Evolutionary conservation across 2,797 vertebrate genomes (phyloP), one percentile per base, ranked within the genome.

Genomic region (Columba guinea): DNA sequence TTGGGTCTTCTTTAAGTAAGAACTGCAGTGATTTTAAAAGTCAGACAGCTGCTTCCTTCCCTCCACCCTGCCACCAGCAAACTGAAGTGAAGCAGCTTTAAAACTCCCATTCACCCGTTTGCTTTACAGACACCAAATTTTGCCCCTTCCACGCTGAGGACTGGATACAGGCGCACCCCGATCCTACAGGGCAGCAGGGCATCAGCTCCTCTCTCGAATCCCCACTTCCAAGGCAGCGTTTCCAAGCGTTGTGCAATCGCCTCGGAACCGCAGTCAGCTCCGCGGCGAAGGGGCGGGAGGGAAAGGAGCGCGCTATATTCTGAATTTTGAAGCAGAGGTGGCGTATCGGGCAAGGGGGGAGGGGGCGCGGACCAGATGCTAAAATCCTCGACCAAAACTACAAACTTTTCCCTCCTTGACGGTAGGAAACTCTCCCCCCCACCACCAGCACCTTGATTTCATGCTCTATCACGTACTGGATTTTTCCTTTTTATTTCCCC

Each of bases 301-400:
- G 67, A 71, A 46, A 46, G 55, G 68, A 92, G 69, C 41, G 69
- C 68, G 83, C 68, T 77, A 2, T 6, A 73, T 56, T 87, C 90
- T 2, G 24, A 77, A 51, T 73, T 85, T 82, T 34, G 89, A 34
- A 65, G 83, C 67, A 69, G 87, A 87, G 59, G 80, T 76, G 90
- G 90, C 80, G 70, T 53, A 10, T 24, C 46, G 86, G 73, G 26
- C 69, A 12, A 19, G 53, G 76, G 60, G 90, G 24, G 82, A 74
- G 77, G 91, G 75, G 65, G 87, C 63, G 55, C 20, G 28, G 34
- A 62, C 58, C 90, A 95, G 94, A 89, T 80, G 86, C 68, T 77
- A 53, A 67, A 93, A 59, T 27, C 37, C 76, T 37, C 87, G 87
- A 89, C 53, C 69, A 30, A 68, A 88, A 76, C 70, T 76, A 41